Conservation (phyloP, 2,888 invertebrate species). For the Sinopyrophorus schimmeli region DNA sequence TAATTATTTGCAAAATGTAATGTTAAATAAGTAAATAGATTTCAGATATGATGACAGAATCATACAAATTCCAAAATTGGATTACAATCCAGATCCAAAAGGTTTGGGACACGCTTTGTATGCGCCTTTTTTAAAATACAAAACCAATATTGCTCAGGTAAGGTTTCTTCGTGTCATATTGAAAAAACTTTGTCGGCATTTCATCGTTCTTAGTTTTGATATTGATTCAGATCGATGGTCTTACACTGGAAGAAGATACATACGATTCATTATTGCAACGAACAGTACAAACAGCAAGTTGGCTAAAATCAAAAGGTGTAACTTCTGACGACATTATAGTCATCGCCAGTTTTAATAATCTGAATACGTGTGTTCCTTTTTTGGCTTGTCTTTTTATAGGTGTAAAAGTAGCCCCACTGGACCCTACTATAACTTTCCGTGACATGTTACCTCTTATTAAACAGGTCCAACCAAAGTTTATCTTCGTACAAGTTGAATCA, state of each 20-base stretch:
- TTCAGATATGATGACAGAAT: slow-evolving; percentile 18
- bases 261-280: slow-evolving; percentile 42
- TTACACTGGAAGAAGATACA: slow-evolving; percentile 44
- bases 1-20: no score
- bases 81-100: slow-evolving; percentile 34
- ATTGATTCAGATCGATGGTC: slow-evolving; percentile 17
- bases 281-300: slow-evolving; percentile 9
- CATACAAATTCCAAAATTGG: slow-evolving; percentile 25
- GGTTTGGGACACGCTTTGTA: slow-evolving; percentile 41
- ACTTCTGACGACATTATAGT: slow-evolving; percentile 55
- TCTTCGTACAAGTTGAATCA: slow-evolving; percentile 14
- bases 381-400: slow-evolving; percentile 57
- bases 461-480: slow-evolving; percentile 28
- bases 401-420: slow-evolving; percentile 42
- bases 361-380: slow-evolving; percentile 55
- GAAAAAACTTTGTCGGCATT: no score
- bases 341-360: slow-evolving; percentile 55
- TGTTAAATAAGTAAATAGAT: no score
- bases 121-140: slow-evolving; percentile 36
- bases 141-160: slow-evolving; percentile 42
- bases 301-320: slow-evolving; percentile 46
- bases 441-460: slow-evolving; percentile 39
- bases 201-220: no score
- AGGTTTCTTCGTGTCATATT: no score
- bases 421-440: slow-evolving; percentile 38